Evolutionary conservation across 2,113 vertebrate species (phyloP), one percentile per base, ranked within the genome.

Genomic region (Phasianus colchicus): DNA sequence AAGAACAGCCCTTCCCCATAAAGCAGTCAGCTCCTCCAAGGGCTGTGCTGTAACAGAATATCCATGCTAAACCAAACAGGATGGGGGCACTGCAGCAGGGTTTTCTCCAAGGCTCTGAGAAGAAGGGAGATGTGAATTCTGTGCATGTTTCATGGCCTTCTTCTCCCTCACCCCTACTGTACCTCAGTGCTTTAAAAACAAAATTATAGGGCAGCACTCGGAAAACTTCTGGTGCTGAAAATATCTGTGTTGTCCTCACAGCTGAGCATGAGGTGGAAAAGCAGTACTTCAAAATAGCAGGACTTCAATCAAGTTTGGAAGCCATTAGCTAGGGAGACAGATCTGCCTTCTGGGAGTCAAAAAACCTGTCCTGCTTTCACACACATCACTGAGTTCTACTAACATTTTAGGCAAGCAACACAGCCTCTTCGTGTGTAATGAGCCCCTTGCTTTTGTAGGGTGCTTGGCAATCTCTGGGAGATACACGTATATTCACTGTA

Each of bases 41-140:
- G 90, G 83, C 88, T 66, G 74, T 14, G 57, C 10, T 79, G 77
- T 55, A 45, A 71, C 60, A 94, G 70, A 86, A 90, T 3, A 52
- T 76, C 83, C 86, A 10, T 45, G 80, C 88, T 91, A 87, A 86
- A 83, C 34, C 92, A 65, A 86, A 91, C 80, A 58, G 93, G 90
- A 93, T 45, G 76, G 64, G 61, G 88, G 80, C 88, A 34, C n/a
- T 16, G 88, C 95, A 72, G 90, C 95, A 95, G 94, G 83, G 90
- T 95, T 96, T 95, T 91, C 94, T 78, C 95, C 89, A 73, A 57
- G 94, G 95, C 88, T 29, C 70, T 25, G 57, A 20, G 5, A 76
- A 80, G 79, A 83, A 90, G 82, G 88, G 88, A 90, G 86, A 82
- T 17, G 92, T 15, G 76, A 91, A 90, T 3, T 71, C 10, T 48